A percentile compares a stretch with the other conserved stretches of the same genome.
Conservation (phyloP, 92 coral and sea anemone genomes). For the Epizoanthus stellaris region DNA sequence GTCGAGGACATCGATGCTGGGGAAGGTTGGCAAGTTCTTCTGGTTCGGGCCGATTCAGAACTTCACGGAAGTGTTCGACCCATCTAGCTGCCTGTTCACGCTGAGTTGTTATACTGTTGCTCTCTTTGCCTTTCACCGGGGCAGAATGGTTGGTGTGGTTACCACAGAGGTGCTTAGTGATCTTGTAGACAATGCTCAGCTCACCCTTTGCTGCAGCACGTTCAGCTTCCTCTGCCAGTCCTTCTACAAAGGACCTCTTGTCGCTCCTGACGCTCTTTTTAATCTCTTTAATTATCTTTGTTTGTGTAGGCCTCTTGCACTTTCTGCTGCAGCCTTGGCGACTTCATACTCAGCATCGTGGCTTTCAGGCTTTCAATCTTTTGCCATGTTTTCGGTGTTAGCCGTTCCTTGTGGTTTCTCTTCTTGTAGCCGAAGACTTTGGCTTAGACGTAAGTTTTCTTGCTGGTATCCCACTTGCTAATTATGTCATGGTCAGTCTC, state of each 20-base stretch:
- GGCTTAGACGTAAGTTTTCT: not conserved
- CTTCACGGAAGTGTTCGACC: conserved; percentile 28
- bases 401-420: not conserved
- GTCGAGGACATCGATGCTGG: not conserved
- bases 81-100: not conserved
- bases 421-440: not conserved
- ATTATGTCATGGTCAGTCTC: not conserved
- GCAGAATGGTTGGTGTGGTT: not conserved
- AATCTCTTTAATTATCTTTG: not conserved
- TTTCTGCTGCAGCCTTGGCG: not conserved
- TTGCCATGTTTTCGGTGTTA: not conserved
- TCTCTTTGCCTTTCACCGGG: conserved; percentile 11
- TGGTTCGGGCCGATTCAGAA: conserved; percentile 29
- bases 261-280: not conserved
- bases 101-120: not conserved
- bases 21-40: conserved; percentile 15
- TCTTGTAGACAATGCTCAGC: conserved; percentile 6
- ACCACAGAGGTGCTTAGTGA: conserved; percentile 12
- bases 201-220: conserved; percentile 32
- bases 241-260: not conserved
- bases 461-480: not conserved
- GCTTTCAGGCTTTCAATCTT: not conserved
- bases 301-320: not conserved
- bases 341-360: not conserved
- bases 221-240: not conserved